A percentile compares a stretch with the other conserved stretches of the same genome.
These are phyloP conservation scores for Zoanthus sansibaricus DNA, from an alignment of 92 coral and sea anemone species.

Conservation along the genomic window DNA sequence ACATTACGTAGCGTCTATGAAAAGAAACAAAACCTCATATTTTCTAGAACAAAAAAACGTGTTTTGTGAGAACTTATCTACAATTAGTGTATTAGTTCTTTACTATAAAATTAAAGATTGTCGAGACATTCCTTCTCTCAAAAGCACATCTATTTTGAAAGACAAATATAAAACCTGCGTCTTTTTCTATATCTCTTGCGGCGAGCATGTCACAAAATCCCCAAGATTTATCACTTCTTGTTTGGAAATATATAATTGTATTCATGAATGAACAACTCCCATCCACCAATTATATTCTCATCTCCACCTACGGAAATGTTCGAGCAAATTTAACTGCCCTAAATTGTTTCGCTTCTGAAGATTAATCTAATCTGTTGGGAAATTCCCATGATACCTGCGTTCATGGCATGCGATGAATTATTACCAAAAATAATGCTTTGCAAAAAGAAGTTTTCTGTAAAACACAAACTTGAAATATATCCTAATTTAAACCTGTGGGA, in stretches of 20 bases:
- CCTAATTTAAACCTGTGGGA: not conserved
- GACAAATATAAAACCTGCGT: not conserved
- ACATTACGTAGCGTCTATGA: slow-evolving; percentile 75
- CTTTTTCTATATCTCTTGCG: not conserved
- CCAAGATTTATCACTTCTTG: not conserved
- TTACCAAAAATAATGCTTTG: not conserved
- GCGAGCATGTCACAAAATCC: not conserved
- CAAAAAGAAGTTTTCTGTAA: not conserved
- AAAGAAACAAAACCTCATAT: slow-evolving; percentile 36
- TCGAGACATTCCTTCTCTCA: not conserved
- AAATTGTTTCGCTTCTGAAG: not conserved
- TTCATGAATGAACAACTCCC: not conserved
- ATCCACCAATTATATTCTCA: not conserved
- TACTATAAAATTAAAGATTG: no score
- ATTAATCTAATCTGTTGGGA: not conserved
- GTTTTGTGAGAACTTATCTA: not conserved
- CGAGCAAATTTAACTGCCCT: not conserved
- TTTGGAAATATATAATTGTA: not conserved
- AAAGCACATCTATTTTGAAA: not conserved
- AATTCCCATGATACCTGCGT: not conserved
- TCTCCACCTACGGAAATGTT: not conserved
- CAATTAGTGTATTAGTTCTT: no score
- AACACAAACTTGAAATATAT: not conserved
- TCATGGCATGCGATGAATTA: not conserved
- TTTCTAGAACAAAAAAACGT: not conserved